Conservation (phyloP, 2,797 vertebrate genomes). For the Margarornis squamiger region DNA sequence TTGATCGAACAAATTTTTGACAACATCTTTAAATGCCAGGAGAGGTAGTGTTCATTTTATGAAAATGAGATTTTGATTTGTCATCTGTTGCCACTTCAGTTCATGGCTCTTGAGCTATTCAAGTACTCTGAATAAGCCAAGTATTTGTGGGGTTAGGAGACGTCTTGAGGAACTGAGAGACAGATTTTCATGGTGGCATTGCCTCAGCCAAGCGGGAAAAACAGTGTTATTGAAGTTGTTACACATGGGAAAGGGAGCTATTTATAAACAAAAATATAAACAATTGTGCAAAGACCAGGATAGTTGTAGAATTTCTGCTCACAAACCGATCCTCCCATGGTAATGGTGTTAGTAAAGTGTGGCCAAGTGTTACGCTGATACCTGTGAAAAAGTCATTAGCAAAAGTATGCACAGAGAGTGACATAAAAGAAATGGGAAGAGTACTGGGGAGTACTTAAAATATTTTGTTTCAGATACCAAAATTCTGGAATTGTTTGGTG, state of each 20-base stretch:
- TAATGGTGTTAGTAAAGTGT: background rate
- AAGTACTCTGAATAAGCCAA: background rate
- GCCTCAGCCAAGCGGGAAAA: fast-evolving
- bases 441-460: background rate
- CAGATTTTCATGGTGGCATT: background rate
- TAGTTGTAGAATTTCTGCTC: background rate
- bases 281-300: background rate
- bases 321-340: fast-evolving
- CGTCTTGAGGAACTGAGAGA: background rate
- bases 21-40: background rate
- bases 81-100: background rate
- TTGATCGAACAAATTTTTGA: background rate
- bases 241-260: background rate
- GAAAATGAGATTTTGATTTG: background rate
- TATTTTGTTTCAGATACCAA: fast-evolving
- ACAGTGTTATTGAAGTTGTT: background rate
- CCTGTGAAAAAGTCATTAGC: background rate
- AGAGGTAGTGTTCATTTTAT: background rate
- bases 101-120: background rate
- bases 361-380: background rate
- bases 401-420: background rate
- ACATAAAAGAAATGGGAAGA: background rate
- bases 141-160: background rate
- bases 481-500: background rate
- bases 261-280: background rate